Evolutionary conservation across 2,888 invertebrate genomes (phyloP), one percentile per base, ranked within the genome.

Genomic region (Napeogenes sylphis): DNA sequence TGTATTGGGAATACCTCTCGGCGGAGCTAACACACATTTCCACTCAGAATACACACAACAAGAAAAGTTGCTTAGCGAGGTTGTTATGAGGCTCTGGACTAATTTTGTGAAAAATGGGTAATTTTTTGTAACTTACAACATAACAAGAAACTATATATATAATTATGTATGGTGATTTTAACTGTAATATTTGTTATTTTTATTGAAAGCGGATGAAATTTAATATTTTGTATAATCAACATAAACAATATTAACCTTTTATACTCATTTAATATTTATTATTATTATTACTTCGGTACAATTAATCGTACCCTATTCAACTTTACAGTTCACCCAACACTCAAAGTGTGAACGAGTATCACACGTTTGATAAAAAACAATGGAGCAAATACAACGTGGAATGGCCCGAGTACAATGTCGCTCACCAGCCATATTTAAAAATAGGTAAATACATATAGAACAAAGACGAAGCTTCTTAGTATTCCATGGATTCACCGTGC

Each of bases 51-150:
- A 95, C 84, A 95, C 94, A 47, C 92, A 92, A 64, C 92, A 93
- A 63, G 98, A 98, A 84, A 93, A 92, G 75, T 91, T 95, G 56
- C 92, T 98, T 64, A 95, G 97, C 57, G 96, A 97, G 88, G 94
- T 94, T 42, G 92, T 97, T 73, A 97, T 98, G 95, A 93, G 94
- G 70, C 93, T 95, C 83, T 97, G 97, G 95, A 94, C 95, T 65
- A 97, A 97, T 86, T 98, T 98, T 76, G 97, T 96, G 3, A 95
- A 95, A 84, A 94, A 95, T 62, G 97, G 97, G 97, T 97, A 88
- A 92, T 93, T 60, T 47, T 53, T 55, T 6, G 5, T 42, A 42
- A 30, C 12, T 51, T 30, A 4, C 6, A 35, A 38, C 10, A 38
- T 21, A 30, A 45, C 4, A 38, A 1, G 4, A 38, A 38, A 38